These are phyloP conservation scores for Drosophila pseudoananassae DNA, from an alignment of 1,140 invertebrate species.

Conservation along the genomic window DNA sequence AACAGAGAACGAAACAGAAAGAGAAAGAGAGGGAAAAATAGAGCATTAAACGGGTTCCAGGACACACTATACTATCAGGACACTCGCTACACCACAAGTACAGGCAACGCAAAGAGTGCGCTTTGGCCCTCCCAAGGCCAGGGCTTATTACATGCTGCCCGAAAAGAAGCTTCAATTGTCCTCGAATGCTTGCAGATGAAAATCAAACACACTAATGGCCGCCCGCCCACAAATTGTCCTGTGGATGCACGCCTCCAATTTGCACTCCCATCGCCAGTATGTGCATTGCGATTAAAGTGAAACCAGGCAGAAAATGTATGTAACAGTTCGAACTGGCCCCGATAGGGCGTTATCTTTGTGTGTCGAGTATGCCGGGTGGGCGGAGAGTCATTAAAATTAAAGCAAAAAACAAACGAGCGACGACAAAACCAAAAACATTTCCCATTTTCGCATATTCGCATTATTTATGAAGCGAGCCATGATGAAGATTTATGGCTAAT, in stretches of 20 bases:
- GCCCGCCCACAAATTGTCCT: conserved; percentile 3
- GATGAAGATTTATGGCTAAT: conserved; percentile 75
- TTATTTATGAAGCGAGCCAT: conserved; percentile 59
- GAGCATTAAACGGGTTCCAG: conserved; percentile 20
- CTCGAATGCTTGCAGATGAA: not conserved
- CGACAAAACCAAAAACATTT: conserved; percentile 37
- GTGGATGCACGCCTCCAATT: conserved; percentile 58
- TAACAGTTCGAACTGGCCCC: conserved; percentile 5
- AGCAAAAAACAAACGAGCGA: conserved; percentile 43
- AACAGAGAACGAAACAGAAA: conserved; percentile 20
- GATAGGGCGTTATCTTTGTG: not conserved
- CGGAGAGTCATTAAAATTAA: conserved; percentile 11
- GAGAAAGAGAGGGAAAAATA: conserved; percentile 1
- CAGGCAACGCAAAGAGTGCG: not conserved
- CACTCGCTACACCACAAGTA: not conserved
- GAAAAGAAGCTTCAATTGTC: not conserved
- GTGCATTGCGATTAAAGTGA: conserved; percentile 22
- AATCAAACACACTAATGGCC: conserved; percentile 21
- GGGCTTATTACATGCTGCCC: not conserved
- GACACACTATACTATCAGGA: conserved; percentile 23
- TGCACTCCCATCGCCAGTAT: conserved; percentile 50
- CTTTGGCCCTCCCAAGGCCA: not conserved
- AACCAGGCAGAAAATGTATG: conserved; percentile 32
- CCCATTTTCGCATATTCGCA: conserved; percentile 40
- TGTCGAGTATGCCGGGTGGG: not conserved